Conservation (phyloP, 1,140 invertebrate genomes). For the Drosophila arawakana region DNA sequence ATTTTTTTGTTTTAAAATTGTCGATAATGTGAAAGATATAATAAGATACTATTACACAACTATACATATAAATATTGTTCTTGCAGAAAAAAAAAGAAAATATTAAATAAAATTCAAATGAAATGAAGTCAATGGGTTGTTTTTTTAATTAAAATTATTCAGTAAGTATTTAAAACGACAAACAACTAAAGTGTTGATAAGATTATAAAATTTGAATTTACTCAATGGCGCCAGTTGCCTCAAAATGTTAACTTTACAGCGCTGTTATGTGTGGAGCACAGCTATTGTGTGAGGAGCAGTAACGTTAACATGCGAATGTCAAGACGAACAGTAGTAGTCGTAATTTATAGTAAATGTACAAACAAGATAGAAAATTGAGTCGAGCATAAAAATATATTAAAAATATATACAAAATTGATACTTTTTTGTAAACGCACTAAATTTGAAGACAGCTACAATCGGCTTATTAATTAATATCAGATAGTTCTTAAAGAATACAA, state of each 20-base stretch:
- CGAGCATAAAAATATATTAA: conserved; percentile 35
- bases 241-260: not conserved
- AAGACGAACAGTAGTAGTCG: conserved; percentile 27
- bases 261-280: not conserved
- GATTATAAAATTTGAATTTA: not conserved
- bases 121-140: not conserved
- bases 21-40: conserved; percentile 60
- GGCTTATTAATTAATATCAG: conserved; percentile 16
- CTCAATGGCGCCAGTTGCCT: not conserved
- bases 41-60: conserved; percentile 38
- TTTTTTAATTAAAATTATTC: too few relatives aligned
- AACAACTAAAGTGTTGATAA: too few relatives aligned
- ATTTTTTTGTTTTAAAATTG: conserved; percentile 73
- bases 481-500: conserved; percentile 3
- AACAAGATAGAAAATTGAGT: conserved; percentile 39
- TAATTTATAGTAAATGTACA: conserved; percentile 33
- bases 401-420: conserved; percentile 13
- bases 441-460: conserved; percentile 17
- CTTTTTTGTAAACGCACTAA: conserved; percentile 23
- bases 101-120: conserved; percentile 46
- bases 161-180: too few relatives aligned
- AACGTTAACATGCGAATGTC: conserved; percentile 26
- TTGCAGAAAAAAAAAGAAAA: conserved; percentile 40
- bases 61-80: conserved; percentile 51
- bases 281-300: conserved; percentile 12